Conservation (phyloP, 2,888 invertebrate species). For the Calameuta pallipes region DNA sequence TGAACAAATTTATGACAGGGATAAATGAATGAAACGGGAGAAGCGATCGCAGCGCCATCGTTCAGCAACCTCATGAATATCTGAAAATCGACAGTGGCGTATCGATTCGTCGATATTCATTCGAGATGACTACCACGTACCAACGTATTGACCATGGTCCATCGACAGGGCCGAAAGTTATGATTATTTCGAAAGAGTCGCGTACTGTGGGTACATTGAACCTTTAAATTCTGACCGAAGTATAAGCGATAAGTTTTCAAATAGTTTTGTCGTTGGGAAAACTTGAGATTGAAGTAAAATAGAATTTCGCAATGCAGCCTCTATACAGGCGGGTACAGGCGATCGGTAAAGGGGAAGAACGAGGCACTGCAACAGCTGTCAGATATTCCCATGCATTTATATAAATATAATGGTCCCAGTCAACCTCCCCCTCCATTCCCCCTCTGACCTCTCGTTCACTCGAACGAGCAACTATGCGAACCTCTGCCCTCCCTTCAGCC, state of each 20-base stretch:
- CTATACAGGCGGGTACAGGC: too few relatives aligned
- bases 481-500: background rate
- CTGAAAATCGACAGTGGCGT: too few relatives aligned
- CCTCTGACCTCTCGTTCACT: constrained; percentile 19
- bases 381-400: constrained; percentile 48
- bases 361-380: constrained; percentile 45
- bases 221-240: constrained; percentile 21
- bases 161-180: too few relatives aligned
- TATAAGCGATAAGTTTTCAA: constrained; percentile 36
- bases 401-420: constrained; percentile 45
- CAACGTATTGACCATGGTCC: too few relatives aligned
- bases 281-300: constrained; percentile 13
- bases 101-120: too few relatives aligned
- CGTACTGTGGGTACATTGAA: background rate
- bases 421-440: background rate
- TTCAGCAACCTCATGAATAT: too few relatives aligned
- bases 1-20: too few relatives aligned
- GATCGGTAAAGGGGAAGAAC: constrained; percentile 19
- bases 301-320: constrained; percentile 6
- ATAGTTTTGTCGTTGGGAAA: constrained; percentile 25
- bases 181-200: too few relatives aligned
- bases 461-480: constrained; percentile 13
- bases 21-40: too few relatives aligned
- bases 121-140: too few relatives aligned
- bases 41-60: too few relatives aligned